Percentiles rank a stretch among this genome's conserved stretches.
Evolutionary conservation across 2,113 vertebrate genomes (phyloP).

Genomic region (Prunella fulvescens): DNA sequence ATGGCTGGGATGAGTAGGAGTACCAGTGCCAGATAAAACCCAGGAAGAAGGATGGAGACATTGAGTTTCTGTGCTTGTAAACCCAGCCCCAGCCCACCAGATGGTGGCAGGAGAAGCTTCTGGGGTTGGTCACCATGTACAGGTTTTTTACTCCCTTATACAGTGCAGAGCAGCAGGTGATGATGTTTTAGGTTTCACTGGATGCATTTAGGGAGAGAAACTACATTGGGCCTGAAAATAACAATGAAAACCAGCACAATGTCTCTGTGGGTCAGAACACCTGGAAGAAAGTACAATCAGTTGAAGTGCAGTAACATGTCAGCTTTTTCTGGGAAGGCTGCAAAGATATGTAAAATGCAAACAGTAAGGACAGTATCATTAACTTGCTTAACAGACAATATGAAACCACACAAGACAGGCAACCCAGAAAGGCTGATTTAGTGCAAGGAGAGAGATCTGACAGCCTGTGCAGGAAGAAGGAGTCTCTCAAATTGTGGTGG

Average conservation of each 20-base stretch:
- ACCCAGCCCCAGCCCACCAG: neutral
- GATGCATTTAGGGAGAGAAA: neutral
- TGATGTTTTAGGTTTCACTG: neutral
- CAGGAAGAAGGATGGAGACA: neutral
- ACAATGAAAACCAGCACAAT: neutral
- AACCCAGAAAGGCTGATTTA: neutral
- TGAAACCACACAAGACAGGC: neutral
- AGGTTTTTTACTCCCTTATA: neutral
- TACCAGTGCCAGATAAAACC: neutral
- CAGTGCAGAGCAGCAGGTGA: neutral
- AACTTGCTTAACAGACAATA: neutral
- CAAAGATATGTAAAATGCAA: neutral
- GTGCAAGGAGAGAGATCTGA: neutral
- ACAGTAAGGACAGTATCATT: neutral
- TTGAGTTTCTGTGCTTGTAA: neutral
- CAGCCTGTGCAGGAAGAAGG: neutral
- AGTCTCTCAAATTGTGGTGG: neutral
- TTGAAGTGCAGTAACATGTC: neutral
- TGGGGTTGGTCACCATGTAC: rapidly evolving
- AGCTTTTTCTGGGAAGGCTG: neutral
- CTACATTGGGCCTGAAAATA: neutral
- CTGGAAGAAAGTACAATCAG: neutral
- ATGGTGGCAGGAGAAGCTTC: neutral
- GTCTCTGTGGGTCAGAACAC: rapidly evolving
- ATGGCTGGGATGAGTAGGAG: neutral